phyloP scores from a whole-genome alignment of 2,113 vertebrate species.

The Thunnus thynnus region DNA sequence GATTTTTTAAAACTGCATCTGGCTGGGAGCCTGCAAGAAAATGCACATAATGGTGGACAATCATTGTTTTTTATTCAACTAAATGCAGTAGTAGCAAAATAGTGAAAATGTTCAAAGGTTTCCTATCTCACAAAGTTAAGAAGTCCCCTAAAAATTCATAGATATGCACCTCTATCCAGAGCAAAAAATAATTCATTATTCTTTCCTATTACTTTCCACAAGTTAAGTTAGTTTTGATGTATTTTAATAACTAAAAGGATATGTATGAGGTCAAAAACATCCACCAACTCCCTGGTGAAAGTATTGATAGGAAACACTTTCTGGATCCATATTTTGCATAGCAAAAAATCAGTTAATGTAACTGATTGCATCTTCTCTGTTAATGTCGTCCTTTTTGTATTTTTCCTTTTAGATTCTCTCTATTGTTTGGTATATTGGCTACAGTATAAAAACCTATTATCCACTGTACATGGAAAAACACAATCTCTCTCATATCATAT shows the following conservation, averaged over 20 bases:
- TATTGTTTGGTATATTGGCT: conserved; percentile 52
- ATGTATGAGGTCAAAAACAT: background rate
- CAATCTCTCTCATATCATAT: background rate
- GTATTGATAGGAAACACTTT: background rate
- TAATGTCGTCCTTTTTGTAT: background rate
- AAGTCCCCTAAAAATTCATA: too few species aligned
- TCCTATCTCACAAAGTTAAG: too few species aligned
- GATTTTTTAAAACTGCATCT: background rate
- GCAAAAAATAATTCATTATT: too few species aligned
- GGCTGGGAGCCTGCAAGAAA: background rate
- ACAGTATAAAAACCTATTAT: background rate
- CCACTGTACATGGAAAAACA: background rate
- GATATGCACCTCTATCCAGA: too few species aligned
- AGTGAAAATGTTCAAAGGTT: background rate
- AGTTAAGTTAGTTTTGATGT: too few species aligned
- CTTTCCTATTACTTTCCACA: too few species aligned
- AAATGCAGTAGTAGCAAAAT: background rate
- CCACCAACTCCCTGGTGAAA: background rate
- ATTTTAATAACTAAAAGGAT: too few species aligned
- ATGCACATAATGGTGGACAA: background rate
- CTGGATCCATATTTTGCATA: too few species aligned
- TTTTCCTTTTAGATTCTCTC: conserved; percentile 75
- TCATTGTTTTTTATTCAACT: background rate
- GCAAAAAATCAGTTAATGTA: background rate
- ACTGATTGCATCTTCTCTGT: background rate